Percentiles rank a stretch among this genome's conserved stretches.
These are phyloP conservation scores for Corvus hawaiiensis DNA, from an alignment of 2,113 vertebrate species.

Conservation along the genomic window DNA sequence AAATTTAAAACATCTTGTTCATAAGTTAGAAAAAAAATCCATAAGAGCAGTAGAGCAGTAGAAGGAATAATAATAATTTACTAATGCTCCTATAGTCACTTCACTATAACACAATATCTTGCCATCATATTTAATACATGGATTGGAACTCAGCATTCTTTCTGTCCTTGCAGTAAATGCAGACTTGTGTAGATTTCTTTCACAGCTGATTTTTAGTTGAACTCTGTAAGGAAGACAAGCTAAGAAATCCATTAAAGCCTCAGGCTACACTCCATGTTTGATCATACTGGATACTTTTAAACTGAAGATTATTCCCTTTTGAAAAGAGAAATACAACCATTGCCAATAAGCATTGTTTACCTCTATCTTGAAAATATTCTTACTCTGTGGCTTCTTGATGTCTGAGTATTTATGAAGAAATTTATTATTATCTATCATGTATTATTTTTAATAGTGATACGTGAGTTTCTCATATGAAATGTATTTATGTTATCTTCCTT, in stretches of 20 bases:
- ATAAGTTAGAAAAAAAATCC: background rate
- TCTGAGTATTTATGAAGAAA: background rate
- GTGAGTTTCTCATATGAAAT: background rate
- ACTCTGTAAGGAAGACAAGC: background rate
- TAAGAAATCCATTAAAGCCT: background rate
- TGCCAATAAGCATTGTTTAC: background rate
- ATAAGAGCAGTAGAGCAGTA: rapidly evolving
- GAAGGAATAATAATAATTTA: background rate
- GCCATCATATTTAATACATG: background rate
- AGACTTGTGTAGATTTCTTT: background rate
- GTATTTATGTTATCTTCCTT: background rate
- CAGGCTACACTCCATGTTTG: background rate
- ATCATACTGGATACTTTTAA: background rate
- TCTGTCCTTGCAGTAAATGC: background rate
- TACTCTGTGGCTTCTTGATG: background rate
- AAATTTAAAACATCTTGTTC: background rate
- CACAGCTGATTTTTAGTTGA: background rate
- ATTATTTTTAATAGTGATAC: background rate
- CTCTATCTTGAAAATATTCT: background rate
- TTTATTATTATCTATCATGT: background rate
- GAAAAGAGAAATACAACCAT: background rate
- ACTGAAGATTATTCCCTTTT: background rate
- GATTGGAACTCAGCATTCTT: background rate
- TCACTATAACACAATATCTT: background rate
- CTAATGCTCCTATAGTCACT: background rate